Percentiles rank a stretch among this genome's conserved stretches.
Evolutionary conservation across 2,888 invertebrate species (phyloP).

Genomic region (Beris chalybata): DNA sequence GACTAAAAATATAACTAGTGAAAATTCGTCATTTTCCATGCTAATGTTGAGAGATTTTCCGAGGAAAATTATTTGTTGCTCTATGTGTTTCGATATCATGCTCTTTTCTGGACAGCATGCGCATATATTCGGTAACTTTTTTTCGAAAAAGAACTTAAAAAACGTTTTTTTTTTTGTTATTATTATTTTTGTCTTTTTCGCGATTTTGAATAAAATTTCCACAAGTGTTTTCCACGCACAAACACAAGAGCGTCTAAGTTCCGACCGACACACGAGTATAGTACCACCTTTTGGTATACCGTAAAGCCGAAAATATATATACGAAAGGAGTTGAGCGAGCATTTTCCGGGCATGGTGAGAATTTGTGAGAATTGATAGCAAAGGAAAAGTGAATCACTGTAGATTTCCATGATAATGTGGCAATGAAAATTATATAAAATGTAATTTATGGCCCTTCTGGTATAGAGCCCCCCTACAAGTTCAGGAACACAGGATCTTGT

Average conservation of each 20-base stretch:
- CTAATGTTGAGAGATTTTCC: conserved; percentile 25
- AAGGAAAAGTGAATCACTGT: conserved; percentile 44
- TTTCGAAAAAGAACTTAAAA: no score
- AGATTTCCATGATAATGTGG: conserved; percentile 45
- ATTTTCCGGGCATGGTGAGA: conserved; percentile 39
- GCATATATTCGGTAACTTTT: no score
- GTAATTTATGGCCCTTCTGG: conserved; percentile 38
- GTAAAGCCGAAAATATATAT: background rate
- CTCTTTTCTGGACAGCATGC: no score
- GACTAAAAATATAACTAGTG: conserved; percentile 24
- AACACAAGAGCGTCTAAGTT: no score
- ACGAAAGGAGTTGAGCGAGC: background rate
- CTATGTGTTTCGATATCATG: conserved; percentile 26
- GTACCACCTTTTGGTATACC: background rate
- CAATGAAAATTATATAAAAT: conserved; percentile 45
- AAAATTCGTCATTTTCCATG: conserved; percentile 37
- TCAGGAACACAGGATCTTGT: conserved; percentile 24
- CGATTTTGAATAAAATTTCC: background rate
- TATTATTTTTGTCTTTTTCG: background rate
- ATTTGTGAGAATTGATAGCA: conserved; percentile 43
- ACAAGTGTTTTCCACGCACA: conserved; percentile 5
- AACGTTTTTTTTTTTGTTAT: no score
- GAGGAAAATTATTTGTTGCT: conserved; percentile 34
- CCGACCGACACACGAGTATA: no score
- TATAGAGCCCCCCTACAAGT: conserved; percentile 22